Evolutionary conservation across 2,888 invertebrate genomes (phyloP).

Genomic region (Odontocerum albicorne): DNA sequence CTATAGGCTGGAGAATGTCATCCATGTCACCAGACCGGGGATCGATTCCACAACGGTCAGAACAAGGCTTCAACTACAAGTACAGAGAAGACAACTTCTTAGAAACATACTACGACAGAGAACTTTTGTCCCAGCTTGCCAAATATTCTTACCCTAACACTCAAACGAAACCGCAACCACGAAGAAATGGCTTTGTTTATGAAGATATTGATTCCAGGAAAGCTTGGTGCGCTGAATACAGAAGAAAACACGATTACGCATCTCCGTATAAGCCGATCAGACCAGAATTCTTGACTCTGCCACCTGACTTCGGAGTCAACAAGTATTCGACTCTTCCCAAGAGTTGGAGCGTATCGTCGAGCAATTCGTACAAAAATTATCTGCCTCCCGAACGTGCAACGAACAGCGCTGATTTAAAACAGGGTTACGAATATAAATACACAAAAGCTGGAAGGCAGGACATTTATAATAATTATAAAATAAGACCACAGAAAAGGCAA

Average conservation of each 20-base stretch:
- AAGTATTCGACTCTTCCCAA: conserved; percentile 52
- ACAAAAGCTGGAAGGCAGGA: neutral
- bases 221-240: conserved; percentile 26
- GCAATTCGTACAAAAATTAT: conserved; percentile 31
- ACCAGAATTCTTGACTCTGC: conserved; percentile 54
- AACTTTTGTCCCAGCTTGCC: neutral
- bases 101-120: neutral
- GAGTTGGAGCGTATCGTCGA: conserved; percentile 41
- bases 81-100: conserved; percentile 12
- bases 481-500: neutral
- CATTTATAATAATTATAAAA: conserved; percentile 2
- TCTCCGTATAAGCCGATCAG: conserved; percentile 55
- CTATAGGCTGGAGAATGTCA: conserved; percentile 1
- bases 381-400: neutral
- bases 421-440: neutral
- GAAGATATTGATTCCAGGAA: conserved; percentile 55
- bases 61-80: conserved; percentile 13
- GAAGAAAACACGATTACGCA: conserved; percentile 37
- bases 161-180: neutral
- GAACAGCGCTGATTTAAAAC: neutral
- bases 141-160: neutral
- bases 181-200: conserved; percentile 43
- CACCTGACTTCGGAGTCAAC: conserved; percentile 44
- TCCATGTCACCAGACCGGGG: conserved; percentile 31
- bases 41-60: conserved; percentile 3